Evolutionary conservation across 2,797 vertebrate genomes (phyloP), one percentile per base, ranked within the genome.

Genomic region (Gadopsis marmoratus): DNA sequence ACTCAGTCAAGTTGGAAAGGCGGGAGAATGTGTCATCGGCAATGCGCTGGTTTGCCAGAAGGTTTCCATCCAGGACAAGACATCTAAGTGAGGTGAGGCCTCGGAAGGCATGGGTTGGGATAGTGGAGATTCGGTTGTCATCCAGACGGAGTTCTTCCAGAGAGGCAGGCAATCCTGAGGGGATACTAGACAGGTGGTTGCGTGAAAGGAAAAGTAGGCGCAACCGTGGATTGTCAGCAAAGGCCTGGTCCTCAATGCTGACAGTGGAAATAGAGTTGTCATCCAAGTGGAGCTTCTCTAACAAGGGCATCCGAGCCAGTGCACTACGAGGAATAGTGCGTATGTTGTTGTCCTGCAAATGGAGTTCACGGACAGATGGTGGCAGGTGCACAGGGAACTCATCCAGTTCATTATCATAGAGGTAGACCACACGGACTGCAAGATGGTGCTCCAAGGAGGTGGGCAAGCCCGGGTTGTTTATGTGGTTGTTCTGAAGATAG

Each of bases 401-500:
- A 56, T 99, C 98, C 78, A 99, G 86, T 35, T 97, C 95, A 37
- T 99, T 99, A 83, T 97, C 97, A 5, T 99, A 99, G 63, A 99
- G 96, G 92, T 99, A 99, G 13, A 99, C 95, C n/a, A 98, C 97
- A 76, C 93, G 95, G 6, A 99, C 92, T 0, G 92, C 93, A 35
- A 95, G 91, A 47, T 97, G 94, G 33, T 89, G 94, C 69, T 96
- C 96, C 88, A 99, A 84, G 0, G 95, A 96, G 0, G 94, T 95
- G 37, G 97, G 97, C 85, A 99, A 94, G 41, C 98, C 98, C 0
- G 97, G 95, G 9, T 97, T 98, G 76, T 95, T 96, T 85, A 99
- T 98, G 55, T 96, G 97, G 93, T 99, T 99, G 94, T 99, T 99
- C 87, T 99, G 98, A 65, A 99, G 96, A 93, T 98, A 99, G 2